Conservation (phyloP, 2,888 invertebrate genomes). For the Thymelicus sylvestris region DNA sequence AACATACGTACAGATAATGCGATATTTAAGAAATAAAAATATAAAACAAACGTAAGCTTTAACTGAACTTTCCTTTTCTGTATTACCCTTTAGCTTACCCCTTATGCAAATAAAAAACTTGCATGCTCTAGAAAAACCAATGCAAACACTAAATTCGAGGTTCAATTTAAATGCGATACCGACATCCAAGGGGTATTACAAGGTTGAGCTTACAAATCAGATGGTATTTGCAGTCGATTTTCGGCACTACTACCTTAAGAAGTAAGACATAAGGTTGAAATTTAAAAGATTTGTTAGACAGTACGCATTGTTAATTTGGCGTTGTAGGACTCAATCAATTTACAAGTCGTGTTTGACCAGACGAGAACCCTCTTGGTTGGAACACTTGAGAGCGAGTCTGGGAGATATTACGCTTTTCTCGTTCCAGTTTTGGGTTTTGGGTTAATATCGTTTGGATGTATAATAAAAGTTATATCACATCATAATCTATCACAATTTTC, state of each 20-base stretch:
- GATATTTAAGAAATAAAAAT: no score
- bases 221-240: conserved; percentile 11
- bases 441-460: conserved; percentile 1
- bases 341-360: conserved; percentile 72
- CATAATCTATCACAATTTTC: neutral
- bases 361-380: conserved; percentile 57
- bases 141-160: conserved; percentile 59
- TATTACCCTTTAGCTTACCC: conserved; percentile 28
- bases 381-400: conserved; percentile 43
- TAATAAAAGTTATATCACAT: neutral
- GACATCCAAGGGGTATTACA: conserved; percentile 60
- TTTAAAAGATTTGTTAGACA: conserved; percentile 36
- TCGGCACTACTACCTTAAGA: conserved; percentile 20
- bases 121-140: conserved; percentile 56
- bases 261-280: conserved; percentile 45
- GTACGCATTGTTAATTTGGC: conserved; percentile 40
- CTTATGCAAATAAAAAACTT: conserved; percentile 41
- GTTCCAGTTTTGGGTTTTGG: conserved; percentile 38
- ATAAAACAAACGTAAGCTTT: no score
- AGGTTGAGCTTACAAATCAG: conserved; percentile 50
- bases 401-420: conserved; percentile 47
- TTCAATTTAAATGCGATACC: conserved; percentile 66
- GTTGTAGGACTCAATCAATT: conserved; percentile 68
- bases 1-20: no score
- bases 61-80: neutral